Conservation (phyloP, 2,113 vertebrate species). For the Cettia cetti region DNA sequence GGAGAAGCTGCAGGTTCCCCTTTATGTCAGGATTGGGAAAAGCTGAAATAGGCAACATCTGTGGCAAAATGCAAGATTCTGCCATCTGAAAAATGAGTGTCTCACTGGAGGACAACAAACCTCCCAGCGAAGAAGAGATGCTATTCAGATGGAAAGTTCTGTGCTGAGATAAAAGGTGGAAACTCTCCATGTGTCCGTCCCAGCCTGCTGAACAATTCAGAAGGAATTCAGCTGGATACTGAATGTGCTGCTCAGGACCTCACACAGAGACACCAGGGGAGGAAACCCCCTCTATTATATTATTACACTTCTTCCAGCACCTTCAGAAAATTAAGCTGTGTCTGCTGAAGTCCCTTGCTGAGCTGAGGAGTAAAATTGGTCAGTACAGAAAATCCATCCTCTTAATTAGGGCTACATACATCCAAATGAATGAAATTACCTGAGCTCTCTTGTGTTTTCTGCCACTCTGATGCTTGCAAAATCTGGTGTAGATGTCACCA, state of each 20-base stretch:
- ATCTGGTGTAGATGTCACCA: neutral
- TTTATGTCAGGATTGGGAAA: neutral
- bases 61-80: neutral
- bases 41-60: neutral
- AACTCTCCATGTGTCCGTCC: neutral
- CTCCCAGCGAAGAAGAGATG: neutral
- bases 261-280: neutral
- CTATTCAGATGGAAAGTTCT: neutral
- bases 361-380: neutral
- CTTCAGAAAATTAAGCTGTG: neutral
- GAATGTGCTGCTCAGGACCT: slow-evolving; percentile 20
- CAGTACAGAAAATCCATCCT: neutral
- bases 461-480: neutral
- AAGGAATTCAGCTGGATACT: neutral
- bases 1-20: neutral
- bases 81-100: neutral
- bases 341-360: neutral
- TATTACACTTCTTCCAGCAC: neutral
- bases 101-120: neutral
- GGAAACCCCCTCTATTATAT: neutral
- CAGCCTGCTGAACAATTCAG: neutral
- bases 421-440: neutral
- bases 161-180: slow-evolving; percentile 28
- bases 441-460: neutral
- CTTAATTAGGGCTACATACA: neutral